Evolutionary conservation across 1,140 invertebrate genomes (phyloP), one percentile per base, ranked within the genome.

Genomic region (Formica exsecta): DNA sequence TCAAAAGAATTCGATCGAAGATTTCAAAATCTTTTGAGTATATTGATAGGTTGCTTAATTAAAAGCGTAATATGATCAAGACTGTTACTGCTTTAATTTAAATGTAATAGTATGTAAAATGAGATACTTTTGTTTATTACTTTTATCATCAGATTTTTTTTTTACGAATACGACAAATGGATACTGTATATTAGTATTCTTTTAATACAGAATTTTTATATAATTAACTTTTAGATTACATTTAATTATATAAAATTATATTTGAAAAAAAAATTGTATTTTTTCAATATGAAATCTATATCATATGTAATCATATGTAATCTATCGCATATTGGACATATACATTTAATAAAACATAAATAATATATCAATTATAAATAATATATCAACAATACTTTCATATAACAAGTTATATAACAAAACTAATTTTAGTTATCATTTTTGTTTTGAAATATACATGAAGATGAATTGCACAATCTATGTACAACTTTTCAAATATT

Each of bases 1-100:
- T 81, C 54, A 83, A 83, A 83, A 73, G n/a, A 83, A 3, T 8
- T 48, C 19, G 11, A 8, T n/a, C 19, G 22, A 73, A 81, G 44
- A 9, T 76, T 65, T 16, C 64, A 65, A 32, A 4, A 19, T 8
- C 9, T 73, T 48, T 51, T 38, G 3, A 51, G 13, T 54, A 11
- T 19, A 57, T 32, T 38, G 44, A 80, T 41, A 70, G 22, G 57
- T 44, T 16, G 16, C 16, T 25, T 59, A 44, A 44, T 13, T 61
- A 61, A 61, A 44, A 41, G 4, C 38, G 54, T 32, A 74, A 74
- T 25, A 74, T 1, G 25, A 59, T 36, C 54, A 19, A 83, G 19
- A 22, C 0, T 41, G 0, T 71, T 57, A 36, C 29, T 57, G 7
- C 3, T 29, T 2, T 57, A 54, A 70, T 70, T 70, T 19, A 59